Conservation (phyloP, 2,113 vertebrate genomes). For the Ramphastos sulfuratus region DNA sequence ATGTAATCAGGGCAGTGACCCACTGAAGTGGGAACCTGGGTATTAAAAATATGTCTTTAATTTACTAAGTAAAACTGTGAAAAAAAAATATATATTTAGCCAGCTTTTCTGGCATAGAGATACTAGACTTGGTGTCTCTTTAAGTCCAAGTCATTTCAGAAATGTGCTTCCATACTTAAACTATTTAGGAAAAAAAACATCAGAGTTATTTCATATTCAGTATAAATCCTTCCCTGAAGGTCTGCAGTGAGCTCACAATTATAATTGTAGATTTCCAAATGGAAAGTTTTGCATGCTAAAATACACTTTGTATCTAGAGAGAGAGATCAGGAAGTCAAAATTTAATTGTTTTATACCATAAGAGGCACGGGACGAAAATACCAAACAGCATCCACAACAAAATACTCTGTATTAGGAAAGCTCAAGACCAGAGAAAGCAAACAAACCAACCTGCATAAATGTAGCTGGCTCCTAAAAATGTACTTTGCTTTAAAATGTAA, state of each 20-base stretch:
- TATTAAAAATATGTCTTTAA: not conserved
- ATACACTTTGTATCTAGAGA: not conserved
- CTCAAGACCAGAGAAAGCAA: not conserved
- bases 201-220: slow-evolving; percentile 31
- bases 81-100: not conserved
- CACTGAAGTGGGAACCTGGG: not conserved
- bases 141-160: not conserved
- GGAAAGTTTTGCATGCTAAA: slow-evolving; percentile 12
- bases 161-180: not conserved
- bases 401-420: not conserved
- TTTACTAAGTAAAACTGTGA: not conserved
- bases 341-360: slow-evolving; percentile 11
- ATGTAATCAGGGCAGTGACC: not conserved
- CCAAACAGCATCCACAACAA: not conserved
- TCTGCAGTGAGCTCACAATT: slow-evolving; percentile 23
- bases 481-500: slow-evolving; percentile 60
- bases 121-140: not conserved
- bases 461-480: not conserved
- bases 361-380: not conserved
- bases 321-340: not conserved
- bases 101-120: not conserved
- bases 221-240: slow-evolving; percentile 22
- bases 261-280: slow-evolving; percentile 56
- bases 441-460: not conserved
- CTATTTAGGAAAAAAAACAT: not conserved